These are phyloP conservation scores for Drosophila mayri DNA, from an alignment of 1,140 invertebrate species.

Conservation along the genomic window DNA sequence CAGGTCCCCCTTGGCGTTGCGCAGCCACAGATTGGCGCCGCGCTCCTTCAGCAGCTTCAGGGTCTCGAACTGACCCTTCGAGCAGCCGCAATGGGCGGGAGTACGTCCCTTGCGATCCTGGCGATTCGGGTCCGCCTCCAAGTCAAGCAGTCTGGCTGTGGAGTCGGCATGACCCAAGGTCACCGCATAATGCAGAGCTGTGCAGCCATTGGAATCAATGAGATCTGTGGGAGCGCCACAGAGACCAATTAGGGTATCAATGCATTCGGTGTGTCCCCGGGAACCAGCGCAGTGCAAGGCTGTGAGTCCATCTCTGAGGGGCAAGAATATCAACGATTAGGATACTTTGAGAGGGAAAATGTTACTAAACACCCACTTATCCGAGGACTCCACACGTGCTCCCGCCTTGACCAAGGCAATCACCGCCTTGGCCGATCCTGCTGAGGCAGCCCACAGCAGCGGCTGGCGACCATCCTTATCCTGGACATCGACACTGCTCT, in stretches of 20 bases:
- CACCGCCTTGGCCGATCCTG: constrained; percentile 96
- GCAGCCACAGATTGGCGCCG: constrained; percentile 95
- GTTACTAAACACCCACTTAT: constrained; percentile 87
- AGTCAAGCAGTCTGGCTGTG: constrained; percentile 93
- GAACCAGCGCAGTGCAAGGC: constrained; percentile 98
- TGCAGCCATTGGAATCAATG: constrained; percentile 96
- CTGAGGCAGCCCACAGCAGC: constrained; percentile 98
- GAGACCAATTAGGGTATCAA: constrained; percentile 95
- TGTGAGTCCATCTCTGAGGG: constrained; percentile 90
- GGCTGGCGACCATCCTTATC: constrained; percentile 97
- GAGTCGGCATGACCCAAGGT: constrained; percentile 98
- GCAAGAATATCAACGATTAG: neutral
- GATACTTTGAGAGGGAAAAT: neutral
- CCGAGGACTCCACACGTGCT: constrained; percentile 90
- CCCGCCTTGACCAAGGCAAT: constrained; percentile 94
- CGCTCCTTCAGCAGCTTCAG: constrained; percentile 88
- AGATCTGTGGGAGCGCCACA: constrained; percentile 95
- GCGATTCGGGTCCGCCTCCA: constrained; percentile 95
- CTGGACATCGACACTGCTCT: constrained; percentile 92
- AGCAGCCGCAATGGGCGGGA: constrained; percentile 92
- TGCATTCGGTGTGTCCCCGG: constrained; percentile 96
- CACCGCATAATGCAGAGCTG: constrained; percentile 97
- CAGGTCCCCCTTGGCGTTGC: constrained; percentile 95
- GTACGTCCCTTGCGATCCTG: constrained; percentile 96
- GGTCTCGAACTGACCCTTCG: constrained; percentile 94